Base-by-base conservation (phyloP, 2,888 invertebrate species). In the Metalampra italica region DNA sequence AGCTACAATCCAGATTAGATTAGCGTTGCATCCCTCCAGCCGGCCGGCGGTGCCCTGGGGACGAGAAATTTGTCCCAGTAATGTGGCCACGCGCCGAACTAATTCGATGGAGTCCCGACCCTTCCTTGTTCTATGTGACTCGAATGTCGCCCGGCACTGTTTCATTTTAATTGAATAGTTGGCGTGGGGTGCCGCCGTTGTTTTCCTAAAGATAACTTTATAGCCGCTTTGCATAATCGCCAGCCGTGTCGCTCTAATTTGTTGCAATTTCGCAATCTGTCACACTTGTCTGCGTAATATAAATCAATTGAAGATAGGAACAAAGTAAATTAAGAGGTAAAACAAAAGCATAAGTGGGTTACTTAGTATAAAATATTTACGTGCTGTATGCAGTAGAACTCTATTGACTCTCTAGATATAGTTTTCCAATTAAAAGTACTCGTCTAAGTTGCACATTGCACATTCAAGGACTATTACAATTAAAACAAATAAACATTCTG, bases 151-250 rank as follows among this genome's bases (percentile, higher is more conserved):
- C 69, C 75, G 73, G 69, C 78, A 75, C 78, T 79, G 85, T 78
- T 82, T 82, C 80, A 78, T 87, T 88, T 79, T 88, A 88, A 89
- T 89, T 88, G 88, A 89, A 89, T 89, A 88, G 87, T 88, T 83
- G 66, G 68, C 62, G 69, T 71, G 75, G 80, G 80, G 83, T 72
- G 74, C 58, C 67, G 61, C 68, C 66, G 71, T 81, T 86, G 85
- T 84, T 86, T 81, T 86, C 75, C 79, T 81, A 79, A 65, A 82
- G 84, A 87, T 88, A 86, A 81, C 83, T 84, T 82, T 84, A 83
- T 80, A 75, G 75, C 70, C 77, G 75, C 66, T 87, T 87, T 87
- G 82, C 87, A 88, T 88, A 88, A 88, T 86, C 78, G 83, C 77
- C 61, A 68, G 64, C 66, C 72, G 76, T 75, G 78, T 68, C 72